Conservation (phyloP, 2,797 vertebrate species). For the Spinus olivaceus region DNA sequence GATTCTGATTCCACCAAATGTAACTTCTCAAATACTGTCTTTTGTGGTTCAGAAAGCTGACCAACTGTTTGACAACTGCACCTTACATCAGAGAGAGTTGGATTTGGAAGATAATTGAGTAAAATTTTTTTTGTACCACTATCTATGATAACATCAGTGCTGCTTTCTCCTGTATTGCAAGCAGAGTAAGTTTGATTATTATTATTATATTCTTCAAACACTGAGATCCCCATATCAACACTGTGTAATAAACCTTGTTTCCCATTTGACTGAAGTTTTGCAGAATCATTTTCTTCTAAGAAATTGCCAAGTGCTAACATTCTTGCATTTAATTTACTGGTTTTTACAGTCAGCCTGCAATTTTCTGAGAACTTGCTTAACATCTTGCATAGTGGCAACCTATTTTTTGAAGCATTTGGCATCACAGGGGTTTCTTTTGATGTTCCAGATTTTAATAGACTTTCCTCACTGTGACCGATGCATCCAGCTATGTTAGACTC, state of each 20-base stretch:
- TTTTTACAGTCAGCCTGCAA: not conserved
- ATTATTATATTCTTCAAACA: not conserved
- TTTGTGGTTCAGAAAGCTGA: slow-evolving; percentile 8
- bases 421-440: not conserved
- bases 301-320: not conserved
- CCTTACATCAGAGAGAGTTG: not conserved
- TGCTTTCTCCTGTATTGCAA: not conserved
- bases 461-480: not conserved
- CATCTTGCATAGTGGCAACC: not conserved
- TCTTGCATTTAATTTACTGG: not conserved
- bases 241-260: not conserved
- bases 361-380: slow-evolving; percentile 42
- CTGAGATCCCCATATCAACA: not conserved
- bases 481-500: not conserved
- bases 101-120: slow-evolving; percentile 32
- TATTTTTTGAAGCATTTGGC: not conserved
- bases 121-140: not conserved
- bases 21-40: not conserved
- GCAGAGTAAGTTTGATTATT: not conserved
- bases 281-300: slow-evolving; percentile 14
- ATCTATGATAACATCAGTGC: not conserved
- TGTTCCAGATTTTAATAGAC: not conserved
- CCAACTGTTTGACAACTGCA: not conserved
- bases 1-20: slow-evolving; percentile 22
- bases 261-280: not conserved